phyloP scores from a whole-genome alignment of 2,797 vertebrate species.

The Furcifer pardalis region DNA sequence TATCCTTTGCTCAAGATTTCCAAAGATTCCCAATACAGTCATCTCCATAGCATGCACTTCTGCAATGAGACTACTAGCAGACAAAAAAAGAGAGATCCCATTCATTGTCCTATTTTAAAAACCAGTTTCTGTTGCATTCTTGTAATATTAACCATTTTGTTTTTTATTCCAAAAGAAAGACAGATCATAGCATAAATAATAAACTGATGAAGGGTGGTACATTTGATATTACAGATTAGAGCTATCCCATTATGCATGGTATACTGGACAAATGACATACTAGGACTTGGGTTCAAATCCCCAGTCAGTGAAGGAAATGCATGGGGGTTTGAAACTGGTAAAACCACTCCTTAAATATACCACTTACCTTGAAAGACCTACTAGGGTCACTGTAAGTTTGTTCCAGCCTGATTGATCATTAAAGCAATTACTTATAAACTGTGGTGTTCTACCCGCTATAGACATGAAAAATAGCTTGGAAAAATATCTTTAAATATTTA shows the following conservation, averaged over 20 bases:
- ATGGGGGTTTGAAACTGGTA: no score
- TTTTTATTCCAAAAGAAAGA: neutral
- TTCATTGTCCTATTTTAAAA: neutral
- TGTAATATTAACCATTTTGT: neutral
- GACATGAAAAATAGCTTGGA: neutral
- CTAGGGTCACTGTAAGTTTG: no score
- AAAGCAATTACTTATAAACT: neutral
- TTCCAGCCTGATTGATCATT: no score
- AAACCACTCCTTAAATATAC: no score
- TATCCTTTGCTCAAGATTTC: neutral
- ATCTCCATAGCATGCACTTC: no score
- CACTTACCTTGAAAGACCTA: no score
- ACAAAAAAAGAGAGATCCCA: no score
- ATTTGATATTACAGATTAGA: neutral
- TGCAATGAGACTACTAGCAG: neutral
- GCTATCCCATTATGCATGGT: neutral
- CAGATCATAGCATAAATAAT: neutral
- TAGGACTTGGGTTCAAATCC: no score
- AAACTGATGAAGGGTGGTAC: neutral
- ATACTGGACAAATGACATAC: no score
- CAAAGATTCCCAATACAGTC: neutral
- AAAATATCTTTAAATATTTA: neutral
- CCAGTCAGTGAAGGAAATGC: no score
- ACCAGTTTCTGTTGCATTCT: neutral
- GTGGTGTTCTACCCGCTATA: neutral